Evolutionary conservation across 2,797 vertebrate species (phyloP), one percentile per base, ranked within the genome.

Genomic region (Mycteria americana): DNA sequence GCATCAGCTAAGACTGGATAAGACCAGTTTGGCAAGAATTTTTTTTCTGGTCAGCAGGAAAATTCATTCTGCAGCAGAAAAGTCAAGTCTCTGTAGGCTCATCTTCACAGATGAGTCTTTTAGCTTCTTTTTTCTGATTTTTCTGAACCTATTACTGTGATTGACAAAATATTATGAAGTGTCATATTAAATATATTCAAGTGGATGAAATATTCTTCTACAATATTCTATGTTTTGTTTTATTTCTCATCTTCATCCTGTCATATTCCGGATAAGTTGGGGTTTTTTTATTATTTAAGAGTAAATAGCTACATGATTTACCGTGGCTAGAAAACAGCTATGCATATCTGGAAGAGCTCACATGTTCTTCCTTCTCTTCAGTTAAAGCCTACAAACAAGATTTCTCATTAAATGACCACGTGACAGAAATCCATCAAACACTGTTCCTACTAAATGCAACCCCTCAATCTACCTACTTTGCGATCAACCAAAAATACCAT

Each of bases 201-300:
- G 35, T 43, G 46, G 24, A 77, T 56, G 45, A 79, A 93, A 92
- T 82, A 91, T 45, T 68, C 41, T 84, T 87, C 75, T 46, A 77
- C 45, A 88, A 33, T n/a, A 80, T 78, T 92, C 93, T 64, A 92
- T 41, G 17, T 12, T 80, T 84, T 89, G 69, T 72, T 94, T 87
- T 88, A 86, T 83, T 96, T 88, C 37, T 94, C 35, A 70, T 68
- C 90, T 91, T 86, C 64, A 96, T 62, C 51, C 69, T 72, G 85
- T 79, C 85, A 97, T 11, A 74, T 43, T 88, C 77, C 72, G 90
- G 67, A 37, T 85, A 33, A 79, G 28, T 48, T 46, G 43, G 43
- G 16, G 24, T 15, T 59, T 90, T 89, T 76, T 50, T 67, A 74
- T n/a, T 13, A 43, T 59, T 90, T 94, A 93, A 74, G 39, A 84